Base-by-base conservation (phyloP, 2,113 vertebrate species). In the Pungitius pungitius region DNA sequence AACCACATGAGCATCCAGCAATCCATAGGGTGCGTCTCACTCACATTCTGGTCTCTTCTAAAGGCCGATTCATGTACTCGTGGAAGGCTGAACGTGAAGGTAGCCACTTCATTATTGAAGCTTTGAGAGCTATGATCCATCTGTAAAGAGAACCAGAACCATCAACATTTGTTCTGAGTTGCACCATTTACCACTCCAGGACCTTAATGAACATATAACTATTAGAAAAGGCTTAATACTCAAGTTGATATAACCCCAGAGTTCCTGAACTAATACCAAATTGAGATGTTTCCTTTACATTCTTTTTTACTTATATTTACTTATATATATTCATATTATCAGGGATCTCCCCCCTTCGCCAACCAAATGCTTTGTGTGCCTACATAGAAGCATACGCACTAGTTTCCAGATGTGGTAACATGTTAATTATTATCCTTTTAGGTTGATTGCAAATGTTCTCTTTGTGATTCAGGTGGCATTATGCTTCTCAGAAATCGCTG, bases 41-140 rank as follows among this genome's bases (percentile, higher is more conserved):
- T 96, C 80, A 96, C 95, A 96, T 97, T 73, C 93, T 95, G 12
- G 94, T 97, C 87, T 96, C 95, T 42, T 96, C 95, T 15, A 94
- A 78, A 27, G 94, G 93, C 7, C 76, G 90, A 47, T 87, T 96
- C 89, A 95, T 95, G 82, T 95, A 96, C 80, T 96, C 93, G 77
- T 96, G 94, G 83, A 96, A 95, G 64, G 94, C 95, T 71, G 95
- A 93, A 67, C 96, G 94, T 37, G 96, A 85, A 45, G 94, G 96
- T 75, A 96, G 71, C 96, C 96, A 98, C 86, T 96, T 98, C 71
- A 91, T 94, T 84, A 96, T 92, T 7, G 96, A 98, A 3, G 90
- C 83, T 90, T 92, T 95, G 79, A 99, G 85, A 61, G 95, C 94
- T 71, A 92, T 84, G 71, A 96, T 96, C 96, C 96, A 99, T 61